A percentile compares a stretch with the other conserved stretches of the same genome.
phyloP scores from a whole-genome alignment of 2,797 vertebrate species.

The Sylvilagus floridanus region DNA sequence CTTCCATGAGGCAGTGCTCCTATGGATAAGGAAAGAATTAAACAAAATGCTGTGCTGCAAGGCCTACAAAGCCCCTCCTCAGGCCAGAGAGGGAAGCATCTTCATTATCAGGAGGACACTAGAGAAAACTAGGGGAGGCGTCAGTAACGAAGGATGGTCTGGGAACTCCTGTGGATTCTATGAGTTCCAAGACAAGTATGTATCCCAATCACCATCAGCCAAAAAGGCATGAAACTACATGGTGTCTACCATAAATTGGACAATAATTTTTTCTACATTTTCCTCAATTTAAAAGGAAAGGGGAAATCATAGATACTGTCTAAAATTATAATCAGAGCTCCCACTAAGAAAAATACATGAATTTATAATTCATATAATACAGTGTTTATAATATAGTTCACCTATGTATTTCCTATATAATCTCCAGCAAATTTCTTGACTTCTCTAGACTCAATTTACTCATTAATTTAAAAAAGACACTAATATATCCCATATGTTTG shows the following conservation, averaged over 20 bases:
- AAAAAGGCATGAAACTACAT: background rate
- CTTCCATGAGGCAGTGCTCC: background rate
- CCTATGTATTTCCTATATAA: background rate
- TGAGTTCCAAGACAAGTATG: background rate
- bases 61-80: background rate
- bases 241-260: background rate
- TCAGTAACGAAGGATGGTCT: background rate
- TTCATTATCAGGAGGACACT: background rate
- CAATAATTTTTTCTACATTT: background rate
- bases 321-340: slow-evolving; percentile 26
- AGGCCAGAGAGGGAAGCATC: background rate
- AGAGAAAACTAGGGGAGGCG: background rate
- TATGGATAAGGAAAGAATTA: slow-evolving; percentile 2
- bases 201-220: background rate
- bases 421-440: background rate
- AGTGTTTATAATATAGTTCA: background rate
- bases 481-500: background rate
- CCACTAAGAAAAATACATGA: background rate
- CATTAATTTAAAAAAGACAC: background rate
- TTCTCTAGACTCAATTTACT: background rate
- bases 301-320: background rate
- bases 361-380: background rate
- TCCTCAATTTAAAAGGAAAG: slow-evolving; percentile 23
- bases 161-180: background rate
- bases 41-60: background rate